A percentile compares a stretch with the other conserved stretches of the same genome.
phyloP scores from a whole-genome alignment of 2,113 vertebrate species.

The Chascanopsetta lugubris region DNA sequence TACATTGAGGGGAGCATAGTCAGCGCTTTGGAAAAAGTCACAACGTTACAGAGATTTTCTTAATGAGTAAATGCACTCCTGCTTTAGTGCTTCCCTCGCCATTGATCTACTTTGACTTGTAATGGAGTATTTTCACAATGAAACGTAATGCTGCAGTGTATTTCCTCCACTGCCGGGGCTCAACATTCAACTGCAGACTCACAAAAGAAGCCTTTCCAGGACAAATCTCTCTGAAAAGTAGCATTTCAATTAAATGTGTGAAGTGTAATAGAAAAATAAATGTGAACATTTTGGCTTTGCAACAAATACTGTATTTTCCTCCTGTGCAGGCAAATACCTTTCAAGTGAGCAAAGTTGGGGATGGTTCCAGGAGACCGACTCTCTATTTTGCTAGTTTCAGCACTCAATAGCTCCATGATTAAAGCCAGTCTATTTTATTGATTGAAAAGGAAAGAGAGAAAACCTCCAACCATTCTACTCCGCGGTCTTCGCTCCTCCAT shows the following conservation, averaged over 20 bases:
- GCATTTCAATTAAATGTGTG: slow-evolving; percentile 2
- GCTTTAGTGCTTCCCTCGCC: too few species aligned
- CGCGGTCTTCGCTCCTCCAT: slow-evolving; percentile 54
- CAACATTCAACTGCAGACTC: neutral
- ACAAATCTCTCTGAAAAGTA: slow-evolving; percentile 5
- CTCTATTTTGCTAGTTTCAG: slow-evolving; percentile 69
- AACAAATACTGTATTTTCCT: slow-evolving; percentile 38
- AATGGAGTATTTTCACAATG: neutral
- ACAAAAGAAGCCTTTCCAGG: neutral
- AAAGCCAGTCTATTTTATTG: slow-evolving; percentile 74
- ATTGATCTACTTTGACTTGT: neutral
- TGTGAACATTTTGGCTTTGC: slow-evolving; percentile 20
- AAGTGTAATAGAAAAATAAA: slow-evolving; percentile 20
- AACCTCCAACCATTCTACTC: slow-evolving; percentile 56
- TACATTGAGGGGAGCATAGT: neutral
- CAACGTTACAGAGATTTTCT: neutral
- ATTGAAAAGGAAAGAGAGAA: slow-evolving; percentile 69
- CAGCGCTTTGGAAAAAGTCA: neutral
- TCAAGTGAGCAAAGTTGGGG: slow-evolving; percentile 53
- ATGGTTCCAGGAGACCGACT: slow-evolving; percentile 71
- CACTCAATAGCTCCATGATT: slow-evolving; percentile 73
- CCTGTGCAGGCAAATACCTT: slow-evolving; percentile 45
- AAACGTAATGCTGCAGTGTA: neutral
- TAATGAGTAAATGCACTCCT: neutral
- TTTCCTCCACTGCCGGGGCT: too few species aligned